Base-by-base conservation (phyloP, 2,888 invertebrate genomes). In the Rhingia campestris region DNA sequence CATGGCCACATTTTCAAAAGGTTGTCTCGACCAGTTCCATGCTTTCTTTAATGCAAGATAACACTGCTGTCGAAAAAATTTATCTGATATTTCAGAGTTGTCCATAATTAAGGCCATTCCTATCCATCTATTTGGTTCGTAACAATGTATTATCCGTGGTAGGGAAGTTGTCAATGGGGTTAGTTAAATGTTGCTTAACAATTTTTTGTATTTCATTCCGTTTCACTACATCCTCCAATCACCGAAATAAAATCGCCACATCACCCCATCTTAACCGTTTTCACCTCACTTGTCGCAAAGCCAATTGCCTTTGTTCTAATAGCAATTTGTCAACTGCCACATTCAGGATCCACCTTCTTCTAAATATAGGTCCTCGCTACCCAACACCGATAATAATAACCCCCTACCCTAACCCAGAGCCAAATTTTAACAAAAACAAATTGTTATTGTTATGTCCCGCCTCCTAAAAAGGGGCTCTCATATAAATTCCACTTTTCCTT, bases 361-460 rank as follows among this genome's bases (percentile, higher is more conserved):
- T 4, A 6, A 45, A 6, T 6, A 45, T 5, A 45, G 12, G 12
- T 10, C 49, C 6, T 3, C 30, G 10, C 7, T 7, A 7, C 49
- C 49, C 22, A 22, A 30, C 49, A 22, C 22, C 12, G 12, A 14
- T 14, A 6, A 14, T 9, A 49, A 9, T 22, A 22, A 12, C 49
- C 22, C 10, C 5, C 49, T 30, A 4, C 12, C 53, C n/a, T 49
- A 22, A 41, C 14, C 5, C n/a, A 10, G 43, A 22, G 6, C 0
- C 22, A 66, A 53, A 72, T 79, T 73, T 82, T 84, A 84, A 80
- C 80, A 80, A 84, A 80, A 75, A 84, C 84, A 84, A 84, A 84
- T 80, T 80, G 80, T 75, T 84, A 84, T 79, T 64, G 82, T 64
- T 74, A 47, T 84, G 69, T 69, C 35, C 63, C 43, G 43, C 45